Base-by-base conservation (phyloP, 2,888 invertebrate genomes). In the Tryphoninae sp. region DNA sequence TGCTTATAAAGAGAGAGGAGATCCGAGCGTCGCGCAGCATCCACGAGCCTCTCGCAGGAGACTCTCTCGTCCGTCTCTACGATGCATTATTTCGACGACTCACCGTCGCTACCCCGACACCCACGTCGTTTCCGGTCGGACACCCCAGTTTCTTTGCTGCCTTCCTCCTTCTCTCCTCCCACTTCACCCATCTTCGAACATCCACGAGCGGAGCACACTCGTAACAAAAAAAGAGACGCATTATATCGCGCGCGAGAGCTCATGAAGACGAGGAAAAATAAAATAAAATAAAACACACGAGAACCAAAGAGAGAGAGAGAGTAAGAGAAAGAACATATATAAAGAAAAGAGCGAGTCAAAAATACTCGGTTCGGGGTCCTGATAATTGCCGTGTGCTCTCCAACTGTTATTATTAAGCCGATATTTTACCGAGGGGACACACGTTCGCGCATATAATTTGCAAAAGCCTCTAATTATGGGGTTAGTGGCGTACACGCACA, bases 361-460 rank as follows among this genome's bases (percentile, higher is more conserved):
- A 73, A 78, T 75, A 55, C 68, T 76, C 68, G 61, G 55, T 68
- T 85, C 85, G 81, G 65, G 89, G 88, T 89, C 88, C 87, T 89
- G 89, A 91, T 92, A 91, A 92, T 91, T 92, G 91, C 89, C 81
- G 87, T 77, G 90, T 91, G 89, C 91, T 89, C 91, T 91, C 89
- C 90, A 91, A 92, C 91, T 90, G 91, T 92, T 92, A 91, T 92
- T 92, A 92, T 92, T 92, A 91, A 91, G 89, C 91, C 91, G 91
- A 92, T 91, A 91, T 92, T 92, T 92, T 90, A 92, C 91, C 90
- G 87, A 91, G 91, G 89, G 91, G 92, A 91, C 91, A 91, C 91
- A 90, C 88, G 90, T 90, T 90, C 90, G 89, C 89, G 91, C 92
- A 91, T 92, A 91, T 92, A 92, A 92, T 92, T 92, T 91, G 89